Conservation (phyloP, 2,888 invertebrate genomes). For the Archips crataeganus region DNA sequence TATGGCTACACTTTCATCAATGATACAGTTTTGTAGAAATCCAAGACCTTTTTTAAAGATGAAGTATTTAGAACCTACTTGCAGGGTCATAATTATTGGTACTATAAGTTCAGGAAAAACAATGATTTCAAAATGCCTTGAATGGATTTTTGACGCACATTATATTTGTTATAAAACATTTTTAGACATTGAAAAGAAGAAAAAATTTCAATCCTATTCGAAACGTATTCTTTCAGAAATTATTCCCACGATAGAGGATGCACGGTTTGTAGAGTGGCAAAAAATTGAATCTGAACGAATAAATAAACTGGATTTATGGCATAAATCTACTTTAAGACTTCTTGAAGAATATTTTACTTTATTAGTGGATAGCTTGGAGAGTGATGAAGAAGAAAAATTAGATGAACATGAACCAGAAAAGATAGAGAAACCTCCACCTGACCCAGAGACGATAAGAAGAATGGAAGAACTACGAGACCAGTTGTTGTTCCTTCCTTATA, state of each 20-base stretch:
- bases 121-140: constrained; percentile 83
- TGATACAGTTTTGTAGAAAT: constrained; percentile 85
- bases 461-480: constrained; percentile 50
- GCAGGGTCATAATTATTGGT: constrained; percentile 87
- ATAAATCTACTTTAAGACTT: constrained; percentile 47
- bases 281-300: constrained; percentile 68
- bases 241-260: constrained; percentile 71
- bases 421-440: neutral
- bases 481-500: constrained; percentile 62
- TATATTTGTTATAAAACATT: constrained; percentile 70
- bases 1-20: constrained; percentile 80
- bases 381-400: constrained; percentile 35
- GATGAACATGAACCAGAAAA: constrained; percentile 1
- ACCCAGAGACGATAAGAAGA: constrained; percentile 45
- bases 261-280: constrained; percentile 68
- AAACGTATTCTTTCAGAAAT: constrained; percentile 73
- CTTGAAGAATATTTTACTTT: constrained; percentile 60
- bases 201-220: constrained; percentile 62
- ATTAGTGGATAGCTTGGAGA: constrained; percentile 48
- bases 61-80: constrained; percentile 85
- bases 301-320: constrained; percentile 71
- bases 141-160: constrained; percentile 79
- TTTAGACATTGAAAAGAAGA: constrained; percentile 57
- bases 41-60: constrained; percentile 87
- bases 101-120: constrained; percentile 87